A percentile compares a stretch with the other conserved stretches of the same genome.
These are phyloP conservation scores for Callipepla squamata DNA, from an alignment of 2,113 vertebrate genomes.

Conservation along the genomic window DNA sequence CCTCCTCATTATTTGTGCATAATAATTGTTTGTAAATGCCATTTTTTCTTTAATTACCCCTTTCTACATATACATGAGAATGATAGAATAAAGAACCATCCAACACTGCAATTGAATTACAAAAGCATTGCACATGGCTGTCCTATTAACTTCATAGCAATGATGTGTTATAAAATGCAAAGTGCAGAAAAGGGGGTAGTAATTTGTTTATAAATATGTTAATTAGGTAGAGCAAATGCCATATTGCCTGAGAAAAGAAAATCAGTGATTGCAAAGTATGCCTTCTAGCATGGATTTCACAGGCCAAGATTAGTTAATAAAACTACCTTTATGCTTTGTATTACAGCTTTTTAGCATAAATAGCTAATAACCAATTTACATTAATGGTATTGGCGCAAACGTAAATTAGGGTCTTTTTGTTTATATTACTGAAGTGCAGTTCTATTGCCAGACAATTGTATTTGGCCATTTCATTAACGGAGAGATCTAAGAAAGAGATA, in stretches of 20 bases:
- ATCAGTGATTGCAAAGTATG: conserved; percentile 57
- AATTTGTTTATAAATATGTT: conserved; percentile 80
- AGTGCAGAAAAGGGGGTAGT: conserved; percentile 57
- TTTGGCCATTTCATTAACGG: conserved; percentile 70
- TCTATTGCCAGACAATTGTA: conserved; percentile 37
- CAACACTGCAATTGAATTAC: conserved; percentile 53
- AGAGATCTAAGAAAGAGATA: conserved; percentile 64
- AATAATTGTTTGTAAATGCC: conserved; percentile 40
- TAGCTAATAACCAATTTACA: conserved; percentile 78
- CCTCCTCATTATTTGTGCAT: conserved; percentile 25
- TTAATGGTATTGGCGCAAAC: conserved; percentile 72
- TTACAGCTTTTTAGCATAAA: conserved; percentile 75
- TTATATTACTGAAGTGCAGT: conserved; percentile 53
- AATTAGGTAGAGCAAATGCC: conserved; percentile 70
- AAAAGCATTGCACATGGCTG: conserved; percentile 29
- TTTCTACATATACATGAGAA: conserved; percentile 54
- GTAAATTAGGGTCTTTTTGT: conserved; percentile 71
- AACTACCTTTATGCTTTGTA: conserved; percentile 76
- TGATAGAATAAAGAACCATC: conserved; percentile 51
- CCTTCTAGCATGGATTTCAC: conserved; percentile 67
- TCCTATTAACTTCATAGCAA: conserved; percentile 64
- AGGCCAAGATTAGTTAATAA: conserved; percentile 72
- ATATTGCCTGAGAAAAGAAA: not conserved
- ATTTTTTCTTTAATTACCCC: conserved; percentile 72
- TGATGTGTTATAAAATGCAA: conserved; percentile 75